Percentiles rank a stretch among this genome's conserved stretches.
Evolutionary conservation across 2,113 vertebrate genomes (phyloP).

Genomic region (Melanerpes aurifrons): DNA sequence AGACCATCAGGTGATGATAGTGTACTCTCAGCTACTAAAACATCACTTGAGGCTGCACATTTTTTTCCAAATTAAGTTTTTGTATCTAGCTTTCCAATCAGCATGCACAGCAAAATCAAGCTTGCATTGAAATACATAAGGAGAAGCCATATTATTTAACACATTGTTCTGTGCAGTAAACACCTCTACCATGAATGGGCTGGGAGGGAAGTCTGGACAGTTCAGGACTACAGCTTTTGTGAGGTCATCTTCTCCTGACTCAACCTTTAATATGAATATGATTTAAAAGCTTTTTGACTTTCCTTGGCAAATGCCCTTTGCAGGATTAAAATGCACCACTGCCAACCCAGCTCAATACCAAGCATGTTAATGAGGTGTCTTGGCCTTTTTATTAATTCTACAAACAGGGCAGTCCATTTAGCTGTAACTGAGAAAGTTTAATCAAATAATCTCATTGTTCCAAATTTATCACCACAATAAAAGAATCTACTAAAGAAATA

Average conservation of each 20-base stretch:
- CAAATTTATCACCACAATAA: constrained; percentile 53
- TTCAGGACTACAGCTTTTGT: constrained; percentile 1
- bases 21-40: neutral
- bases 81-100: neutral
- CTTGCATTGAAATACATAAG: neutral
- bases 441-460: constrained; percentile 58
- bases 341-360: constrained; percentile 42
- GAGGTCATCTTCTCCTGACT: constrained; percentile 32
- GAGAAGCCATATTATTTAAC: neutral
- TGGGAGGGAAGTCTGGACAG: neutral
- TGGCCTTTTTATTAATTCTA: constrained; percentile 63
- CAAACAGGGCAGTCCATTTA: constrained; percentile 49
- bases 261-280: constrained; percentile 27
- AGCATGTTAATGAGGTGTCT: constrained; percentile 51
- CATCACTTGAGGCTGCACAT: neutral
- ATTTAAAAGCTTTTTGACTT: constrained; percentile 49
- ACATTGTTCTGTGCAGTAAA: neutral
- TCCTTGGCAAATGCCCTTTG: constrained; percentile 14
- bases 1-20: neutral
- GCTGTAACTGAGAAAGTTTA: constrained; percentile 36
- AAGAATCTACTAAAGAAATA: constrained; percentile 32
- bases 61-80: neutral
- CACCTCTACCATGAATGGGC: neutral
- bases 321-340: neutral
- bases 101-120: neutral